These are phyloP conservation scores for Rostratula benghalensis DNA, from an alignment of 2,113 vertebrate species.

Conservation along the genomic window DNA sequence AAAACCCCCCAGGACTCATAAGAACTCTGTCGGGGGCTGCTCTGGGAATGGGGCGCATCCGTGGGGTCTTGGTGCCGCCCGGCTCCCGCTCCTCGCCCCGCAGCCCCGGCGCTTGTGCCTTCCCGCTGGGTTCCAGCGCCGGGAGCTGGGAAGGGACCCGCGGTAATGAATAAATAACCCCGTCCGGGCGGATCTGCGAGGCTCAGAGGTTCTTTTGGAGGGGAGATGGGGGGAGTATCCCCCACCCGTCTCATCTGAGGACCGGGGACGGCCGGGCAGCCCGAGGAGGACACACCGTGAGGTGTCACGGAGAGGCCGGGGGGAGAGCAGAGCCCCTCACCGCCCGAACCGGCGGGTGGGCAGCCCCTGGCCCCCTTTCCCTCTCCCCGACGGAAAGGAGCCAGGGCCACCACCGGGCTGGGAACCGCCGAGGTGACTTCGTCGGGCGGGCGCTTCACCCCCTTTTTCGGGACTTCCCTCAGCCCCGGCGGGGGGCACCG, in stretches of 20 bases:
- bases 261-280: fast-evolving
- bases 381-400: background rate
- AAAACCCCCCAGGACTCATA: background rate
- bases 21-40: background rate
- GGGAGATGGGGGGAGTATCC: no score
- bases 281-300: fast-evolving
- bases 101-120: fast-evolving
- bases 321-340: background rate
- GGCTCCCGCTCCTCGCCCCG: background rate
- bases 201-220: no score
- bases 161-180: fast-evolving
- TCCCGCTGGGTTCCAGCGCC: background rate
- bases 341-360: no score
- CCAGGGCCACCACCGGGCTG: background rate
- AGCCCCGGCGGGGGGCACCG: no score
- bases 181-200: background rate
- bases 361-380: no score
- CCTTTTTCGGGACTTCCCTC: background rate
- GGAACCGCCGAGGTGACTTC: background rate
- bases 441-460: background rate
- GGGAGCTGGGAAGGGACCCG: background rate
- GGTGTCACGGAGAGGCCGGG: background rate
- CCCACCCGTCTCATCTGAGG: background rate
- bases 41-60: fast-evolving
- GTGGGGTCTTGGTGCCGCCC: background rate